Percentiles rank a stretch among this genome's conserved stretches.
Evolutionary conservation across 2,888 invertebrate genomes (phyloP).

Genomic region (Tineola bisselliella): DNA sequence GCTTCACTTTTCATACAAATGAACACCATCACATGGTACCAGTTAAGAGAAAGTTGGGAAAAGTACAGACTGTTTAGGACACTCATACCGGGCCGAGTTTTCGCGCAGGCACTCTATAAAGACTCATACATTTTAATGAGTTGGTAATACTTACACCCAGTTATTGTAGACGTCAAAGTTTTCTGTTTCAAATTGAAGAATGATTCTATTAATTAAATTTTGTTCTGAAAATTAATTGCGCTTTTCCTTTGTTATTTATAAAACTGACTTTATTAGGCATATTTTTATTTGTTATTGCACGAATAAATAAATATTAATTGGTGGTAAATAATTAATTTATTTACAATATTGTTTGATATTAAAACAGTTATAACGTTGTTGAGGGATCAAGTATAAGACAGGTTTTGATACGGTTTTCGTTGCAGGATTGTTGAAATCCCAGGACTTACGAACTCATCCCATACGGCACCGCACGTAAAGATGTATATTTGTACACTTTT

Average conservation of each 20-base stretch:
- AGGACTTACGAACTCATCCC: constrained; percentile 2
- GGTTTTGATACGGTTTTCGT: constrained; percentile 4
- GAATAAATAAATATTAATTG: too few species aligned
- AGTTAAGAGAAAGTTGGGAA: constrained; percentile 2
- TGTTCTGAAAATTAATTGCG: neutral
- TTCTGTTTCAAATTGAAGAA: constrained; percentile 9
- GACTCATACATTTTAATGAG: constrained; percentile 15
- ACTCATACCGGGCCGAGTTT: neutral
- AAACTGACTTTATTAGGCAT: neutral
- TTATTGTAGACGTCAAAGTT: constrained; percentile 4
- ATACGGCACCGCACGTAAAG: neutral
- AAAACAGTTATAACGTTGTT: neutral
- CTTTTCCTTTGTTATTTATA: neutral
- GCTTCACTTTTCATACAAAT: too few species aligned
- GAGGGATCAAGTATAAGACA: neutral
- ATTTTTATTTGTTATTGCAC: neutral
- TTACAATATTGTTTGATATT: neutral
- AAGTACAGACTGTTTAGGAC: constrained; percentile 1
- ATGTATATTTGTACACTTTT: neutral
- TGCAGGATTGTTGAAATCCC: neutral
- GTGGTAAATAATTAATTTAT: too few species aligned
- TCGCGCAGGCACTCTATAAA: neutral
- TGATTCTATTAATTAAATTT: constrained; percentile 5
- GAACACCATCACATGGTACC: neutral
- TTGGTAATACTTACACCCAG: constrained; percentile 12